Evolutionary conservation across 2,113 vertebrate genomes (phyloP), one percentile per base, ranked within the genome.

Genomic region (Megaleporinus macrocephalus): DNA sequence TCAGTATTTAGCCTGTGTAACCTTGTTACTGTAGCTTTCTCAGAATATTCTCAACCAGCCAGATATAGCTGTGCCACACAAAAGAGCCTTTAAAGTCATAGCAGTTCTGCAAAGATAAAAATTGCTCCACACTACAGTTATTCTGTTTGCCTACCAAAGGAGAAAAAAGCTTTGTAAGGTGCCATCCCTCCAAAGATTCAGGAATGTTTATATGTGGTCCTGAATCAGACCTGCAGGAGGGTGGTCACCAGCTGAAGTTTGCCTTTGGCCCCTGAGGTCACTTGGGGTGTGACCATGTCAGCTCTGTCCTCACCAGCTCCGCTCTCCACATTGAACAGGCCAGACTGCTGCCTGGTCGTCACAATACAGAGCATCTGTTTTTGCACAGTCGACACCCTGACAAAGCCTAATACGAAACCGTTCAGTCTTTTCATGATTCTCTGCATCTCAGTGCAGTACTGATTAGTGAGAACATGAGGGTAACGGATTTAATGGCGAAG

Each of bases 271-370:
- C 70, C 62, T 51, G 66, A 63, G 84, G 75, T 82, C 75, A 69
- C 51, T 27, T 14, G 79, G 84, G 84, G 84, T 85, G 84, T 85
- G 84, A 78, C 84, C 55, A 68, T 79, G 63, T 78, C 83, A 73
- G 83, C 72, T 26, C 24, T 62, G 68, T 85, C 75, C 73, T 47
- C 22, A 44, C 22, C 41, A 36, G 62, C 30, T 77, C 30, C 16
- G 20, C 20, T 57, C 49, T 57, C n/a, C 68, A 26, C 1, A 41
- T 18, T 79, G 30, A 79, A 70, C 24, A 24, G 22, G 49, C 65
- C 49, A 41, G 63, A 69, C 29, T 41, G 33, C 13, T 71, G 18
- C 12, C 27, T 30, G 62, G 18, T 18, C 27, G 18, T 41, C 57
- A 76, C 83, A 75, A 75, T 75, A 41, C 63, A 53, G 22, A 41